Conservation (phyloP, 2,797 vertebrate species). For the Eulemur mongoz region DNA sequence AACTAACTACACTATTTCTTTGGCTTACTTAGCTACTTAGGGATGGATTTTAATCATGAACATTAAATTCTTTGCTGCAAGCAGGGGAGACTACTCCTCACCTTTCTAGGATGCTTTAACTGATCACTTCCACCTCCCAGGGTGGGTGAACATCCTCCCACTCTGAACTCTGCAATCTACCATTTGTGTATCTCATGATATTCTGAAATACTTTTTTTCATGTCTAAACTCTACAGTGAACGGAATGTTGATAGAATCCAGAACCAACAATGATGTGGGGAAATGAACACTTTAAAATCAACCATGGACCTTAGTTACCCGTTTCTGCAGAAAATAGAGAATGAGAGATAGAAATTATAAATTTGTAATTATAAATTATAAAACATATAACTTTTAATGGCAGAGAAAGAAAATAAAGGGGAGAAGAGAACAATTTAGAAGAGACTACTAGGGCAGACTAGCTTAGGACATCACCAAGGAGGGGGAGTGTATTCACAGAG, state of each 20-base stretch:
- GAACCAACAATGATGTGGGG: background rate
- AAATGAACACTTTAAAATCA: background rate
- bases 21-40: background rate
- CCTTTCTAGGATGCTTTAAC: background rate
- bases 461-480: background rate
- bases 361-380: background rate
- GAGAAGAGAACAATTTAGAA: background rate
- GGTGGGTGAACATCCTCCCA: background rate
- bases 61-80: background rate
- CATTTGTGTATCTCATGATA: background rate
- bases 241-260: conserved; percentile 11
- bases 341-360: background rate
- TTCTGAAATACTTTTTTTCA: background rate
- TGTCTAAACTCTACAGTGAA: background rate
- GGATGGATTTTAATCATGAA: background rate
- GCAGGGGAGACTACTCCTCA: background rate
- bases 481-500: background rate
- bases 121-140: background rate
- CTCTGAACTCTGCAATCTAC: background rate
- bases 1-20: background rate
- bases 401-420: conserved; percentile 1
- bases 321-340: background rate
- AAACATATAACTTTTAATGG: background rate
- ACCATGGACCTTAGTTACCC: background rate
- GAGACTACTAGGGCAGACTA: background rate